These are phyloP conservation scores for Rhogogaster chlorosoma DNA, from an alignment of 2,888 invertebrate species.

Conservation along the genomic window DNA sequence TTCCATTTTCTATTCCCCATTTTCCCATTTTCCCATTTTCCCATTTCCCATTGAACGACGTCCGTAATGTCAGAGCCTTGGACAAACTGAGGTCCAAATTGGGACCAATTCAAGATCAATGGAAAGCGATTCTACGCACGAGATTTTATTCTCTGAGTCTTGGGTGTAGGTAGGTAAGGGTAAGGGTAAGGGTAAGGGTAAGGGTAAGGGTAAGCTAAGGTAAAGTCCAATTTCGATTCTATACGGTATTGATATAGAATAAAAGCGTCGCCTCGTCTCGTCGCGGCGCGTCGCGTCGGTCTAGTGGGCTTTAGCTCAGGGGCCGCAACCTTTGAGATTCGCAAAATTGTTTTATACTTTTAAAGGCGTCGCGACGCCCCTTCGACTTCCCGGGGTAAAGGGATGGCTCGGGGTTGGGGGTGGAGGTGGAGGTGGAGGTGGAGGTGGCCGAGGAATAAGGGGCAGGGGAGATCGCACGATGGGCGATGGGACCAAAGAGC, in stretches of 20 bases:
- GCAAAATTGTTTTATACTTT: constrained; percentile 49
- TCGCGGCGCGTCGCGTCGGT: neutral
- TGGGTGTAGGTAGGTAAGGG: neutral
- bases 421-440: constrained; percentile 32
- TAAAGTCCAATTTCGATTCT: constrained; percentile 42
- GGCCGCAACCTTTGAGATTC: constrained; percentile 48
- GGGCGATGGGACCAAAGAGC: constrained; percentile 52
- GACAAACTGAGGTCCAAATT: constrained; percentile 37
- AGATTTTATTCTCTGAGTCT: constrained; percentile 30
- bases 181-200: neutral
- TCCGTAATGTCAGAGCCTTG: constrained; percentile 1
- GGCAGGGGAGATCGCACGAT: constrained; percentile 38
- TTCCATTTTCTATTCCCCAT: neutral
- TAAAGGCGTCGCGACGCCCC: constrained; percentile 48
- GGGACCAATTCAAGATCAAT: constrained; percentile 44
- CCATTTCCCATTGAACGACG: constrained; percentile 32
- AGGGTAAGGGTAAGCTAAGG: neutral
- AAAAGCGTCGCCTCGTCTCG: neutral
- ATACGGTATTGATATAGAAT: constrained; percentile 30
- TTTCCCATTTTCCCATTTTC: constrained; percentile 11
- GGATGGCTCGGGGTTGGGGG: constrained; percentile 24
- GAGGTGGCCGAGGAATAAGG: neutral
- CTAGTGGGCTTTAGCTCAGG: neutral
- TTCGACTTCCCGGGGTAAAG: constrained; percentile 6
- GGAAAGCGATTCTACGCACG: constrained; percentile 32